Evolutionary conservation across 2,888 invertebrate species (phyloP), one percentile per base, ranked within the genome.

Genomic region (Pyrrhosoma nymphula): DNA sequence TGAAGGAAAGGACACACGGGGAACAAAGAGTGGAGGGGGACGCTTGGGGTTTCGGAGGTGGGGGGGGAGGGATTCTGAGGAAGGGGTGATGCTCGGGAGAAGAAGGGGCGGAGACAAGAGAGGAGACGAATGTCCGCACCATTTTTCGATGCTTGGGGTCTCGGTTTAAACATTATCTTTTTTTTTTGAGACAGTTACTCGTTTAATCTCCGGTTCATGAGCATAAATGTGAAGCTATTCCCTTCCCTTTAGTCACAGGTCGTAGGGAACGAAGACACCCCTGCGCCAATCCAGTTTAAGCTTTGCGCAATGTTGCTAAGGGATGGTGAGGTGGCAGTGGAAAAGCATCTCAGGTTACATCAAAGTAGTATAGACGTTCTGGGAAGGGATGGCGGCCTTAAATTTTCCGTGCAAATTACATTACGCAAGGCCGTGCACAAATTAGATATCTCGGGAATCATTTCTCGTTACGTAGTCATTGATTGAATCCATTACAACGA

Each of bases 1-100:
- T 82, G 82, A 82, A 82, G 30, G 82, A 82, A 47, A 82, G 82
- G 82, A 82, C 30, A 82, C 82, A n/a, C 69, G n/a, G 30, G 82
- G 35, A 14, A 82, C 82, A 82, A 35, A 82, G 82, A 23, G n/a
- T 69, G 69, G 69, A 4, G 47, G 47, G 69, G 69, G 69, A 69
- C 20, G 69, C 26, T 23, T 4, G 47, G 47, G 47, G 8, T n/a
- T 47, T 2, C 8, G 47, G 47, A 10, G 35, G 75, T 82, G 30
- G 82, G 30, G 14, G 14, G 35, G 30, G 82, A 20, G 8, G 82
- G 30, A 35, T 35, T 35, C 82, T 82, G 82, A 35, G 16, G 82
- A 35, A 82, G 35, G 30, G 35, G 30, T 35, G 26, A 35, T 35
- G 4, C 82, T 82, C 26, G 18, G 35, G 35, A 82, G 35, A 35